phyloP scores from a whole-genome alignment of 2,888 invertebrate species.

The Ophonus ardosiacus region DNA sequence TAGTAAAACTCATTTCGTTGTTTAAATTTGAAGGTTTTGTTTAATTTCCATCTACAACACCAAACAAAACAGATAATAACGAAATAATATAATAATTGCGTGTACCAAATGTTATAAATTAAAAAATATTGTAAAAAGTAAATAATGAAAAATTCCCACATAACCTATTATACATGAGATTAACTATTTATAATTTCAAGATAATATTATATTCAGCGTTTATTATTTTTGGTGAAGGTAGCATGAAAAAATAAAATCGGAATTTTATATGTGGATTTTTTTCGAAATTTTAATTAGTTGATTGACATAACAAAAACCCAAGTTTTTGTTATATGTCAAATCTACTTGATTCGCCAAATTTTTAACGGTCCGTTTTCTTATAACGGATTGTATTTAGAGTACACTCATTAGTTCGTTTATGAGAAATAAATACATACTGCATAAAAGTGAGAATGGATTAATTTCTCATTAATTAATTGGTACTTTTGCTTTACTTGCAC shows the following conservation, averaged over 20 bases:
- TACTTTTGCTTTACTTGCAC: neutral
- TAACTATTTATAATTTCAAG: neutral
- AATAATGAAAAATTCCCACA: conserved; percentile 8
- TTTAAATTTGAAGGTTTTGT: conserved; percentile 17
- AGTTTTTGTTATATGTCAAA: too few relatives aligned
- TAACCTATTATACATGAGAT: neutral
- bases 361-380: too few relatives aligned
- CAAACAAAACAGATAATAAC: conserved; percentile 1
- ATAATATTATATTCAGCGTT: neutral
- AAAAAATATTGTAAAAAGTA: neutral
- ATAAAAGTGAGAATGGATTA: neutral
- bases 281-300: conserved; percentile 8
- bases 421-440: too few relatives aligned
- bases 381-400: too few relatives aligned
- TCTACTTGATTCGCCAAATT: too few relatives aligned
- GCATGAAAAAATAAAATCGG: neutral
- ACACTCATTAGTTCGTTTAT: too few relatives aligned
- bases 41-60: neutral
- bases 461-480: neutral
- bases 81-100: conserved; percentile 11
- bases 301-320: too few relatives aligned
- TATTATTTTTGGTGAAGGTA: neutral
- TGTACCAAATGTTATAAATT: conserved; percentile 32
- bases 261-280: conserved; percentile 9
- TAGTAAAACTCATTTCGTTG: neutral